Conservation (phyloP, 2,888 invertebrate genomes). For the Noctua janthina region DNA sequence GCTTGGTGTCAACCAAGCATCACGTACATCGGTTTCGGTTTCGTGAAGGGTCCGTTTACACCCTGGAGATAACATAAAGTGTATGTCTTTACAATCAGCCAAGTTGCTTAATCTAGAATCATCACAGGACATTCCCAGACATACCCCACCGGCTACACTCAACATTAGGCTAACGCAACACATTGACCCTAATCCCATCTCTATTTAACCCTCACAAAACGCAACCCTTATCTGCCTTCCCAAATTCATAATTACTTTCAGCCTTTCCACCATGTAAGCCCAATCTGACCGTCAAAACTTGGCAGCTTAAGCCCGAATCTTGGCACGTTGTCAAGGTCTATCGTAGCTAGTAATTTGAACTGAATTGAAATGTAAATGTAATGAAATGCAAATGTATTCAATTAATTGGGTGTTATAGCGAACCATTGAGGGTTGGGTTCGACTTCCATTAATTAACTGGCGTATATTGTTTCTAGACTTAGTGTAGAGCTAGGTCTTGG, state of each 20-base stretch:
- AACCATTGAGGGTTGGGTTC: conserved; percentile 57
- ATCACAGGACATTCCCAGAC: background rate
- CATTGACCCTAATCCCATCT: conserved; percentile 40
- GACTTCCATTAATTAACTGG: conserved; percentile 62
- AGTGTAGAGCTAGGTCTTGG: background rate
- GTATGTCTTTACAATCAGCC: background rate
- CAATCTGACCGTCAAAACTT: conserved; percentile 48
- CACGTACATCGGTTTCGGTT: too few relatives aligned
- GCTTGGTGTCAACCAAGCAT: too few relatives aligned
- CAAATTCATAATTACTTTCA: conserved; percentile 43
- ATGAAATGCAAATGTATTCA: conserved; percentile 78
- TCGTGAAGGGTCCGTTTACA: too few relatives aligned
- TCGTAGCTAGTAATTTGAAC: conserved; percentile 69
- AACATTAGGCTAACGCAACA: background rate
- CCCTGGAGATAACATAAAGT: background rate
- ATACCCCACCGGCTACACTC: background rate
- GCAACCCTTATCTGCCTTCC: conserved; percentile 21
- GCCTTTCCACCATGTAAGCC: conserved; percentile 17
- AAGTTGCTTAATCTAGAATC: background rate
- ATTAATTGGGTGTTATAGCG: conserved; percentile 72
- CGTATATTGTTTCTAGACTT: conserved; percentile 35
- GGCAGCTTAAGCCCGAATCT: conserved; percentile 44
- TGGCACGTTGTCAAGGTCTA: conserved; percentile 52
- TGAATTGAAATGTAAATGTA: conserved; percentile 77
- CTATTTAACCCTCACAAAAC: conserved; percentile 37